These are phyloP conservation scores for Chaetoderma sp. DNA, from an alignment of 2,888 invertebrate species.

Conservation along the genomic window DNA sequence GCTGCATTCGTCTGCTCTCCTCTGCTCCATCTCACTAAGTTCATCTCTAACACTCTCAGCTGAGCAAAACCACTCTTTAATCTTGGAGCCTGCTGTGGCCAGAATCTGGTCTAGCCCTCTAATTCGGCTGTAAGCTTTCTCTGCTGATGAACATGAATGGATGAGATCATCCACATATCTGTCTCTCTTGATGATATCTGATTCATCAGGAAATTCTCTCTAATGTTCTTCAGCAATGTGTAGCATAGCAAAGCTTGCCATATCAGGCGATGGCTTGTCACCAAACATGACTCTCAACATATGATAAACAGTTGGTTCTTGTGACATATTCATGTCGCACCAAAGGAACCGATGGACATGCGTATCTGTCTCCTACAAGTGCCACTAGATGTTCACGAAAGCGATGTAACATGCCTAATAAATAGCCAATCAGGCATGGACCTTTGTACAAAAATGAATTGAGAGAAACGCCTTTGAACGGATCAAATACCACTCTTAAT, in stretches of 20 bases:
- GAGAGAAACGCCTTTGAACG: slow-evolving; percentile 7
- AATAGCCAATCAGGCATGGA: not conserved
- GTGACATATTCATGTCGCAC: slow-evolving; percentile 6
- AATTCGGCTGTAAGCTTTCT: not conserved
- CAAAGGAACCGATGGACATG: slow-evolving; percentile 19
- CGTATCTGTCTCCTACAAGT: not conserved
- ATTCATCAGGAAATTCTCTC: slow-evolving; percentile 2
- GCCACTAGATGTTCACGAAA: not conserved
- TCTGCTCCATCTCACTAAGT: too few species aligned
- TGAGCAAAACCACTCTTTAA: slow-evolving; percentile 13
- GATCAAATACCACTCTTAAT: slow-evolving; percentile 18
- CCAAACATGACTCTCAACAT: slow-evolving; percentile 4
- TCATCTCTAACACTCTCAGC: not conserved
- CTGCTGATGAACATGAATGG: not conserved
- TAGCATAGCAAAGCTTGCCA: slow-evolving; percentile 15
- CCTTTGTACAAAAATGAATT: not conserved
- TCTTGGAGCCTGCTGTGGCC: slow-evolving; percentile 4
- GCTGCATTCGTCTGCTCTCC: too few species aligned
- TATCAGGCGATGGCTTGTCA: slow-evolving; percentile 13
- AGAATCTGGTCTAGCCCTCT: not conserved
- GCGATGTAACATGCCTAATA: not conserved
- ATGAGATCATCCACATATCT: slow-evolving; percentile 23
- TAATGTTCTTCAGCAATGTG: slow-evolving; percentile 4
- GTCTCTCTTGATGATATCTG: slow-evolving; percentile 11
- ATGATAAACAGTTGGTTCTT: slow-evolving; percentile 7